These are phyloP conservation scores for Bicyclus anynana DNA, from an alignment of 1,140 invertebrate genomes.

Conservation along the genomic window DNA sequence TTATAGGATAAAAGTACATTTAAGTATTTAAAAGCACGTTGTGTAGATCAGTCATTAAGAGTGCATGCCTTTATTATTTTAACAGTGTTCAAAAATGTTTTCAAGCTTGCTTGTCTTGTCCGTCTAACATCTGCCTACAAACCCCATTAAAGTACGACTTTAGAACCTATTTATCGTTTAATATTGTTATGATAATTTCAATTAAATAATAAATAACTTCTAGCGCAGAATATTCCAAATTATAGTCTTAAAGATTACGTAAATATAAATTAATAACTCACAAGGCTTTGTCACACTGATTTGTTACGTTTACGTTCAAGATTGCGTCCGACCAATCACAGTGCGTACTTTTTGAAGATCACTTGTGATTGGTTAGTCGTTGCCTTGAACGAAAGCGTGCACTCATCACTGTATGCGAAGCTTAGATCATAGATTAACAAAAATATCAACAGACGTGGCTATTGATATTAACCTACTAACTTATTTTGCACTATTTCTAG, in stretches of 20 bases:
- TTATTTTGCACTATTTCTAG: conserved; percentile 29
- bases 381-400: no score
- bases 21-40: conserved; percentile 29
- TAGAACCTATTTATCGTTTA: not conserved
- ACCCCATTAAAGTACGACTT: conserved; percentile 14
- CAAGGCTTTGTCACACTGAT: no score
- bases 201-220: no score
- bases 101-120: conserved; percentile 37
- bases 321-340: no score
- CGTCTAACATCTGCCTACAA: conserved; percentile 26
- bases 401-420: no score
- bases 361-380: no score
- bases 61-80: conserved; percentile 31
- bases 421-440: not conserved
- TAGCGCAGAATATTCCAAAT: no score
- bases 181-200: not conserved
- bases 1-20: conserved; percentile 1
- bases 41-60: conserved; percentile 10
- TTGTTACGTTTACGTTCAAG: no score
- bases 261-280: no score
- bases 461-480: conserved; percentile 53
- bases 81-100: conserved; percentile 23
- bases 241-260: not conserved
- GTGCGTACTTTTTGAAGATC: no score
- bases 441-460: not conserved